These are phyloP conservation scores for Chionoecetes opilio DNA, from an alignment of 1,140 invertebrate species.

Conservation along the genomic window DNA sequence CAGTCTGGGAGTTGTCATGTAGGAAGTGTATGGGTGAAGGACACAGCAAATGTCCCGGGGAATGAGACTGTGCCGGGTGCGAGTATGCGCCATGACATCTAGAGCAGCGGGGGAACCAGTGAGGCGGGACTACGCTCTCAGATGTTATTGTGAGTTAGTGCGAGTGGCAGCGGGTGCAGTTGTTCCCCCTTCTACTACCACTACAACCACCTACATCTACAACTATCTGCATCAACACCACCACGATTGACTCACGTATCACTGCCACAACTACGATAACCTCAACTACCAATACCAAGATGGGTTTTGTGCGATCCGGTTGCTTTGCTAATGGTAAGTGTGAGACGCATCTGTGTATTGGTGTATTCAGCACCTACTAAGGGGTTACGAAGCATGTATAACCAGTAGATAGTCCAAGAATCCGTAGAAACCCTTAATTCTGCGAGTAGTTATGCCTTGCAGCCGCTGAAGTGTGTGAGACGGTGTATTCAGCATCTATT, in stretches of 20 bases:
- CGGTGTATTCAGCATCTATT: too few species aligned
- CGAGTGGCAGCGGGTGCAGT: neutral
- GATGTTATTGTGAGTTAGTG: neutral
- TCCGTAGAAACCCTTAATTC: too few species aligned
- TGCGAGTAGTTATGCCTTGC: too few species aligned
- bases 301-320: neutral
- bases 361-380: too few species aligned
- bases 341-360: neutral
- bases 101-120: neutral
- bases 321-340: neutral
- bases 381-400: too few species aligned
- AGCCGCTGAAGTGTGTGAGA: too few species aligned
- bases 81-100: neutral
- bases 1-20: too few species aligned
- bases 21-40: constrained; percentile 7
- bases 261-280: neutral
- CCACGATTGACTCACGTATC: neutral
- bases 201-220: neutral
- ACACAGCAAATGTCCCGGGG: neutral
- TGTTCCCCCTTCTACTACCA: neutral
- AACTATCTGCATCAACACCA: neutral
- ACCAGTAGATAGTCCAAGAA: too few species aligned
- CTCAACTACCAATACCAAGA: neutral
- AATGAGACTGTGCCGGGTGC: neutral
- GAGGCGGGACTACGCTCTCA: neutral